phyloP scores from a whole-genome alignment of 1,140 invertebrate genomes.

The Temnothorax longispinosus region DNA sequence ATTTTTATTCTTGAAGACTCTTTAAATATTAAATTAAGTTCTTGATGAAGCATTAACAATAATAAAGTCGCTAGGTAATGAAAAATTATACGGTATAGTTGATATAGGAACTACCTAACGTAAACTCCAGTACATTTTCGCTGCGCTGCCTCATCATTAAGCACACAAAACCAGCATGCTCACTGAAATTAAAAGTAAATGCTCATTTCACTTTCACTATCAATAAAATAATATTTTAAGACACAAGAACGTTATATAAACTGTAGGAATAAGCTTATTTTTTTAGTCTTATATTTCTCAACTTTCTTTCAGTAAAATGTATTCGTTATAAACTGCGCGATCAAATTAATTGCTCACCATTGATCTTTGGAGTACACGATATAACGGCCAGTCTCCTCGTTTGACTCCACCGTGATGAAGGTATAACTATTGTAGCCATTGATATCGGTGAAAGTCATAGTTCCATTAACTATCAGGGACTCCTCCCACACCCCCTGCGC shows the following conservation, averaged over 20 bases:
- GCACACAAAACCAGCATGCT: conserved; percentile 89
- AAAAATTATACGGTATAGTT: not conserved
- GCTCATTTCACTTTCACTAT: not conserved
- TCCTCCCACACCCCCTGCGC: conserved; percentile 89
- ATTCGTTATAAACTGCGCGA: not conserved
- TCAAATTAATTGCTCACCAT: conserved; percentile 74
- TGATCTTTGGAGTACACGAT: conserved; percentile 83
- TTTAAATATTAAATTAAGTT: not conserved
- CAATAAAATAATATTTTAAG: not conserved
- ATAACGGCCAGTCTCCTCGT: conserved; percentile 81
- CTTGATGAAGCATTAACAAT: not conserved
- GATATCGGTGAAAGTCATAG: conserved; percentile 88
- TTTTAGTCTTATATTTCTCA: not conserved
- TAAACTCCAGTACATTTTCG: conserved; percentile 89
- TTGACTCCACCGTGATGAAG: conserved; percentile 87
- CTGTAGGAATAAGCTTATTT: not conserved
- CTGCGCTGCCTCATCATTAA: conserved; percentile 88
- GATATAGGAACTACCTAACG: conserved; percentile 74
- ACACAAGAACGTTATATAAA: not conserved
- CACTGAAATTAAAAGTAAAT: conserved; percentile 84
- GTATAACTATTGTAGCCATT: conserved; percentile 89
- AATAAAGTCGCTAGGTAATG: not conserved
- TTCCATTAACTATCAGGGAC: conserved; percentile 87
- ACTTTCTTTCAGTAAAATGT: not conserved
- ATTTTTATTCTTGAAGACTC: not conserved